Percentiles rank a stretch among this genome's conserved stretches.
These are phyloP conservation scores for Venustaconcha ellipsiformis DNA, from an alignment of 1,140 invertebrate species.

Conservation along the genomic window DNA sequence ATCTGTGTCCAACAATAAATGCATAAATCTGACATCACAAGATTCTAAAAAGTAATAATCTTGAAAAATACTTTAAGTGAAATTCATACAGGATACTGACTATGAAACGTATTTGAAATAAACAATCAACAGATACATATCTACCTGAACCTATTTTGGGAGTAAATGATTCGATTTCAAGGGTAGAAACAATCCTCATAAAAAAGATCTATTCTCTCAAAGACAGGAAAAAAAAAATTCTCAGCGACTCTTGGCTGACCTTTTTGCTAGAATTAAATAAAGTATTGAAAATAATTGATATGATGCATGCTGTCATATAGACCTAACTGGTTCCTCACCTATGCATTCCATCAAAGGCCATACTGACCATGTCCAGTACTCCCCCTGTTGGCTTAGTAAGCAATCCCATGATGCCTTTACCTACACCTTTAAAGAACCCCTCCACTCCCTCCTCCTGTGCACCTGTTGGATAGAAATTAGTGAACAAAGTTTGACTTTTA, in stretches of 20 bases:
- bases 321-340: conserved; percentile 68
- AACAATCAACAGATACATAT: no score
- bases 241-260: neutral
- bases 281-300: neutral
- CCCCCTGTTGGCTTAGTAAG: conserved; percentile 76
- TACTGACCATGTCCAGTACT: conserved; percentile 75
- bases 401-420: conserved; percentile 75
- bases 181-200: no score
- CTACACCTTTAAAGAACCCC: conserved; percentile 78
- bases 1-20: no score
- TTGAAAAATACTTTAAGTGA: no score
- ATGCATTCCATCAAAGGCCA: conserved; percentile 78
- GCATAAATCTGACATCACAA: no score
- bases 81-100: no score
- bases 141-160: no score
- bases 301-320: neutral
- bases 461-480: conserved; percentile 67
- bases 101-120: no score
- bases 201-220: no score
- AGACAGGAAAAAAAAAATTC: no score
- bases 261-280: neutral
- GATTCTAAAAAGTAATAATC: no score
- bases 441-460: conserved; percentile 78
- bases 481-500: neutral
- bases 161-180: no score